phyloP scores from a whole-genome alignment of 2,113 vertebrate genomes.

The Piprites chloris region DNA sequence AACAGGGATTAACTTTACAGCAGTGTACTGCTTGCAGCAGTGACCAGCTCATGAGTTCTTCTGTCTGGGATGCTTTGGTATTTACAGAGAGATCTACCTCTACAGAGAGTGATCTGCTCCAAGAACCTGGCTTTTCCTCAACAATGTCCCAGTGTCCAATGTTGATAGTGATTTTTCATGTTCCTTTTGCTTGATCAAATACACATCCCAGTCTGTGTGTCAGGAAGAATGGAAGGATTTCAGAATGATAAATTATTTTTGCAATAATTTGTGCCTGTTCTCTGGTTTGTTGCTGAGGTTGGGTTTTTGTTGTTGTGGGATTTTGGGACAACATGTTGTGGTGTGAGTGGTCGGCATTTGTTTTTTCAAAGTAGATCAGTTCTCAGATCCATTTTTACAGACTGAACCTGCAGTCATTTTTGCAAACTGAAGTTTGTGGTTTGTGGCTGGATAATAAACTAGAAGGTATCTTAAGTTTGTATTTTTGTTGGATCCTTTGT shows the following conservation, averaged over 20 bases:
- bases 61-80: neutral
- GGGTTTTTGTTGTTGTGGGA: neutral
- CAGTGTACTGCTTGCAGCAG: neutral
- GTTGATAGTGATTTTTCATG: neutral
- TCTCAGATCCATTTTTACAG: neutral
- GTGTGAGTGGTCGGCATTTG: neutral
- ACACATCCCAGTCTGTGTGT: neutral
- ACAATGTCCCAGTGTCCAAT: neutral
- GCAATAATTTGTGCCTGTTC: neutral
- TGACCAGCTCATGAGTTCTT: neutral
- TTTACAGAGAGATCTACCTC: neutral
- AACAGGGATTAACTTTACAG: neutral
- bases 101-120: neutral
- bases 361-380: neutral
- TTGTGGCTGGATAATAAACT: neutral
- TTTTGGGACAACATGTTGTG: neutral
- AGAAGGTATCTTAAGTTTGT: neutral
- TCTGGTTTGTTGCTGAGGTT: neutral
- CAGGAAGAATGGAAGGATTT: neutral
- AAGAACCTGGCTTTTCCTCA: neutral
- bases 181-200: neutral
- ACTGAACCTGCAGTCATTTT: neutral
- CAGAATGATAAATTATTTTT: neutral
- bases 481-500: slow-evolving; percentile 1
- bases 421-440: neutral